Base-by-base conservation (phyloP, 2,113 vertebrate genomes). In the Nycticorax nycticorax region DNA sequence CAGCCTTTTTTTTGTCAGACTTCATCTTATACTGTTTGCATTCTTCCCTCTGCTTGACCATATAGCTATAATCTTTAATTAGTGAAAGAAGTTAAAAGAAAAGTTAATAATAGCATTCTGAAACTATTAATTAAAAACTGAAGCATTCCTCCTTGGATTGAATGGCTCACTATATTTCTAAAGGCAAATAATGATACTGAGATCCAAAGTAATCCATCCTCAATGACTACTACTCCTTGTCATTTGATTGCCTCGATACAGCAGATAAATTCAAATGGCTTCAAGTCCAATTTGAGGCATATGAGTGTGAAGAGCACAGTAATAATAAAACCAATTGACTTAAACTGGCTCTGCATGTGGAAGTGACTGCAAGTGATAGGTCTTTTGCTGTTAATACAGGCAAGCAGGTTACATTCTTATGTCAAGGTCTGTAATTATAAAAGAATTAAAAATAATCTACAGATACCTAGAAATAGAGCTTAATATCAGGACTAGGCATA, bases 221-320 rank as follows among this genome's bases (percentile, higher is more conserved):
- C 92, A 73, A n/a, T 76, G 92, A 92, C 92, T 92, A 85, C 84
- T 80, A 68, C 55, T 92, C 91, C 92, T 91, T 94, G 84, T 81
- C 91, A 62, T 91, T 93, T 87, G 57, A 95, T 92, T 95, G 83
- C 77, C 89, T 93, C 1, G 57, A 95, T 78, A 76, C 55, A 93
- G 92, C 53, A 93, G 88, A 96, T 95, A 95, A 97, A 97, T 95
- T 86, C 89, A 86, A 89, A 87, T 48, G 86, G 93, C 80, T 93
- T 66, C 62, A 22, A 22, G 39, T 87, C 87, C 84, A 89, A 27
- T 91, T 85, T 64, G 95, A 96, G 91, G 94, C 84, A 89, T 60
- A 80, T 37, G 73, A 97, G 86, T 97, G 80, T 96, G 95, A 96
- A 97, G 84, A 97, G 73, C 91, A 91, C 73, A 75, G 91, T 57